A percentile compares a stretch with the other conserved stretches of the same genome.
phyloP scores from a whole-genome alignment of 1,140 invertebrate species.

The Drosophila tropicalis region DNA sequence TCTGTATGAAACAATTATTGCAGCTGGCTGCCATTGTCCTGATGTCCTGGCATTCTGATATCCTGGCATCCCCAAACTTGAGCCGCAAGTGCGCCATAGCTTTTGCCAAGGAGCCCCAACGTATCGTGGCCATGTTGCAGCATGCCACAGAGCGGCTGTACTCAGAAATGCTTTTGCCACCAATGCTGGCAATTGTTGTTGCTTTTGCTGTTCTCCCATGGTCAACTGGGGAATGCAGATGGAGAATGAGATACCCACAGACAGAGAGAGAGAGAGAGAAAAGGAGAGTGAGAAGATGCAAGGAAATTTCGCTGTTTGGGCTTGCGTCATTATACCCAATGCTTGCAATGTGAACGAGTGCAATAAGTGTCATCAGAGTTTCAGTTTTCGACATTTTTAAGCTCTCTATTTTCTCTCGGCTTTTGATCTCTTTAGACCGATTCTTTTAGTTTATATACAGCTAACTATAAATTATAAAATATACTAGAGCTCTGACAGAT shows the following conservation, averaged over 20 bases:
- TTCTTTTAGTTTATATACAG: no score
- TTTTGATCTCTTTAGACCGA: no score
- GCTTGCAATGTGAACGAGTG: no score
- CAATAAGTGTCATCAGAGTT: no score
- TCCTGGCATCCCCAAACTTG: conserved; percentile 15
- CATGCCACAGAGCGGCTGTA: conserved; percentile 42
- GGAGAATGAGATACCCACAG: conserved; percentile 10
- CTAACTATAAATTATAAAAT: no score
- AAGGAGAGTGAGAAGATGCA: neutral
- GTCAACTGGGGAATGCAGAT: conserved; percentile 47
- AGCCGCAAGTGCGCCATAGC: conserved; percentile 35
- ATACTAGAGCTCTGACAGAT: no score
- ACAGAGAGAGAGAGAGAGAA: neutral
- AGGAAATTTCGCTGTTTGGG: neutral
- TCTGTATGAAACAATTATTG: conserved; percentile 8
- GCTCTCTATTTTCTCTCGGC: no score
- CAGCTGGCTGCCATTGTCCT: conserved; percentile 8
- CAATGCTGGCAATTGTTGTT: neutral
- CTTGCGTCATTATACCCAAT: no score
- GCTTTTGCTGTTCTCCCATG: conserved; percentile 20
- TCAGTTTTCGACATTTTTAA: no score
- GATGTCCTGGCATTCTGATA: conserved; percentile 14
- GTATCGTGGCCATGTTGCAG: conserved; percentile 43
- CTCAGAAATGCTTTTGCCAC: conserved; percentile 46
- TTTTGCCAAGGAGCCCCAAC: conserved; percentile 42